Evolutionary conservation across 2,113 vertebrate species (phyloP), one percentile per base, ranked within the genome.

Genomic region (Sylvia atricapilla): DNA sequence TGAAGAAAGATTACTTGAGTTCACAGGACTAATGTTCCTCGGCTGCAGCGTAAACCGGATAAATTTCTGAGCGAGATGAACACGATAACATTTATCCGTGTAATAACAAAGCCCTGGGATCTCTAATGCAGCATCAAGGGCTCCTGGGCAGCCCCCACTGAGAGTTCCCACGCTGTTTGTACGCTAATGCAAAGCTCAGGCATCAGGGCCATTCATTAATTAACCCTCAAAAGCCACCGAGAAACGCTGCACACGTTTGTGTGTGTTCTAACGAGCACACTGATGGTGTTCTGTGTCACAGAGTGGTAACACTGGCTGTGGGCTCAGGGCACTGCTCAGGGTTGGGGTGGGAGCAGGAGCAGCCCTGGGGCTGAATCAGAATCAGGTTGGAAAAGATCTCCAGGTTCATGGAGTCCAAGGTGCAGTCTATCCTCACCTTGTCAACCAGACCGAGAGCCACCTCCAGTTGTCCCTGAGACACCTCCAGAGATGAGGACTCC

Each of bases 1-100:
- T 96, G 81, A 94, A 94, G 96, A 90, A 93, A 94, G 92, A 96
- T 96, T 60, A 87, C 79, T 81, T 47, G 69, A 50, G 64, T 86
- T 93, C 94, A 44, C 50, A 93, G 91, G 83, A 94, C 43, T n/a
- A 21, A 94, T 91, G 93, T 63, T 88, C 39, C 80, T 91, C 2
- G 0, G 67, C 6, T 58, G 84, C 93, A 24, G 81, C 10, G 24
- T 55, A 82, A 92, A 95, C 67, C 1, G 10, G 89, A 94, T 77
- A 74, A 93, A 93, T 94, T 81, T 93, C 80, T 90, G 12, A 39
- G n/a, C 9, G 11, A 69, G 94, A 84, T 63, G 93, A 94, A 84
- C 52, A n/a, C 1, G 72, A 74, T 77, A 75, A 92, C 89, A 67
- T 83, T 90, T 80, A 81, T 74, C 74, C 1, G 1, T 69, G 89